These are phyloP conservation scores for Notamacropus eugenii DNA, from an alignment of 2,797 vertebrate genomes.

Conservation along the genomic window DNA sequence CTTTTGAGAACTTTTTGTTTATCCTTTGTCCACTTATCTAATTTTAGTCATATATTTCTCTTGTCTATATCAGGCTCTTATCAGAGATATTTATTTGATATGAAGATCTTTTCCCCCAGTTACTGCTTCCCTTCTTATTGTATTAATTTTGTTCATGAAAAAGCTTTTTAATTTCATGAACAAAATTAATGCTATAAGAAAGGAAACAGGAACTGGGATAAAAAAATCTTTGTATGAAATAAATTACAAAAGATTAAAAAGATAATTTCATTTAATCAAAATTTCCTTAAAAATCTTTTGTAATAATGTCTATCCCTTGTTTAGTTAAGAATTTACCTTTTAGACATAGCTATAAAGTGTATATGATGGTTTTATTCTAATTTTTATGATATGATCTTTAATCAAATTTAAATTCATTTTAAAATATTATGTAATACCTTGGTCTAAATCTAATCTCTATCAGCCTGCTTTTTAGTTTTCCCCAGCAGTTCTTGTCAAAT, in stretches of 20 bases:
- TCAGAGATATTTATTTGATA: background rate
- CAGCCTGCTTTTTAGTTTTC: background rate
- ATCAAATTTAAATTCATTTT: background rate
- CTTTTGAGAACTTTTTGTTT: background rate
- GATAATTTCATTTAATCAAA: background rate
- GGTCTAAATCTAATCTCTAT: background rate
- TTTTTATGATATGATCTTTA: background rate
- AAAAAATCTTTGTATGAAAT: background rate
- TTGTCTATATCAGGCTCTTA: background rate
- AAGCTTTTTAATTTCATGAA: background rate
- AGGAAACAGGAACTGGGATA: background rate
- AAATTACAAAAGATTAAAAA: background rate
- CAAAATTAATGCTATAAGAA: background rate
- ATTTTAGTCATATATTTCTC: background rate
- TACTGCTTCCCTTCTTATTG: background rate
- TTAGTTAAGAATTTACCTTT: background rate
- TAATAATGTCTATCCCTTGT: background rate
- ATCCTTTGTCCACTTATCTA: background rate
- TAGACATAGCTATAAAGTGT: background rate
- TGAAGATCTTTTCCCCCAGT: background rate
- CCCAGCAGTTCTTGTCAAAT: background rate
- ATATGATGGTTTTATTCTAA: background rate
- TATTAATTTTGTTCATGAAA: background rate
- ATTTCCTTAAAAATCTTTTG: background rate
- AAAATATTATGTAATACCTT: background rate